These are phyloP conservation scores for Hydropsyche betteni DNA, from an alignment of 2,888 invertebrate genomes.

Conservation along the genomic window DNA sequence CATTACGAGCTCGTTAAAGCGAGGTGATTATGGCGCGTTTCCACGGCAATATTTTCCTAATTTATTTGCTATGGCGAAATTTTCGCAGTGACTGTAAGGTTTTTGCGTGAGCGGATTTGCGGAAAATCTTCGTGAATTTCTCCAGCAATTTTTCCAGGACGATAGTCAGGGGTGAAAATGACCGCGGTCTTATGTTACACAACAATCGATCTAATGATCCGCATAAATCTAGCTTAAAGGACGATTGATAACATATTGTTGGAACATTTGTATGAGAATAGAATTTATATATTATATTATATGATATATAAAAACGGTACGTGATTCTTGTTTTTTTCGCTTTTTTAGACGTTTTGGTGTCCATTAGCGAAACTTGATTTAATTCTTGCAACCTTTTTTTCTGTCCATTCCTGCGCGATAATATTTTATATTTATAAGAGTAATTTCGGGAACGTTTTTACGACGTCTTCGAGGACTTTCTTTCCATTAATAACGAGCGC, in stretches of 20 bases:
- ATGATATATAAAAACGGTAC: background rate
- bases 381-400: background rate
- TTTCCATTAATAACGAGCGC: background rate
- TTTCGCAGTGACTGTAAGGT: conserved; percentile 1
- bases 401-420: background rate
- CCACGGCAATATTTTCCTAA: conserved; percentile 2
- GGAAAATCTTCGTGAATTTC: background rate
- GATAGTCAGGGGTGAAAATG: conserved; percentile 6
- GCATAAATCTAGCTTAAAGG: conserved; percentile 17
- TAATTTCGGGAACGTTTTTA: background rate
- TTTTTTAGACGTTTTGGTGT: background rate
- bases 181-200: conserved; percentile 3
- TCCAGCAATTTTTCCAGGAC: conserved; percentile 5
- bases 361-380: conserved; percentile 3
- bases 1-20: conserved; percentile 20
- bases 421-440: conserved; percentile 11
- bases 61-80: background rate
- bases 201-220: conserved; percentile 26
- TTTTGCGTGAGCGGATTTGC: background rate
- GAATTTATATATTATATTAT: background rate
- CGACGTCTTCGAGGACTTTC: background rate
- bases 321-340: background rate
- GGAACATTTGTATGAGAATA: background rate
- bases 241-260: background rate
- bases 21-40: background rate